phyloP scores from a whole-genome alignment of 2,888 invertebrate genomes.

The Danaus chrysippus region DNA sequence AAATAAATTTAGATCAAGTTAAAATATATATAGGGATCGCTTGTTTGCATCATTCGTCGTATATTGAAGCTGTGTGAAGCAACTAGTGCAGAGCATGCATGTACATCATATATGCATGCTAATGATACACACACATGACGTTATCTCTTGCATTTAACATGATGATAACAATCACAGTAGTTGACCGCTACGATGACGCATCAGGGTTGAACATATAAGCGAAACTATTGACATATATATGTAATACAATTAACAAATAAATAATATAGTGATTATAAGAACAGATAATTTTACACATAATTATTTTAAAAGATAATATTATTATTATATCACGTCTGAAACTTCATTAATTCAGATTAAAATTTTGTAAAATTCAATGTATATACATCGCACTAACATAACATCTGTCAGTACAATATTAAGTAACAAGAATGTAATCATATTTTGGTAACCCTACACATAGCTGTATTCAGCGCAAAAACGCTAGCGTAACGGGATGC shows the following conservation, averaged over 20 bases:
- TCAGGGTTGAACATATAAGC: conserved; percentile 15
- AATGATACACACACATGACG: conserved; percentile 9
- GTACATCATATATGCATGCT: background rate
- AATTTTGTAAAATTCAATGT: no score
- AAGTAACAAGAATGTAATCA: background rate
- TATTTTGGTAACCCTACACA: conserved; percentile 22
- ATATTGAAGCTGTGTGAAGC: no score
- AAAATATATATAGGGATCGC: background rate
- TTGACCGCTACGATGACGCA: conserved; percentile 13
- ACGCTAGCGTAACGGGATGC: conserved; percentile 39
- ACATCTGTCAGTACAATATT: background rate
- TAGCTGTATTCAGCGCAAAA: conserved; percentile 37
- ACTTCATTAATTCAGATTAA: no score
- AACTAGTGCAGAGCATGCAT: background rate
- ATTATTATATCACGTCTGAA: no score
- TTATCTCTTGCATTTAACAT: conserved; percentile 21
- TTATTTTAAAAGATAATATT: no score
- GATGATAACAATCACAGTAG: conserved; percentile 20
- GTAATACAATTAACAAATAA: background rate
- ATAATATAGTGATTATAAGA: no score
- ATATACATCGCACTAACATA: background rate
- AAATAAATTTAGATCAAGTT: no score
- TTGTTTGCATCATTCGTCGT: conserved; percentile 1
- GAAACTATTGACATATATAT: background rate
- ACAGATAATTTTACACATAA: no score